These are phyloP conservation scores for Paramormyrops hopkinsi DNA, from an alignment of 2,797 vertebrate genomes.

Conservation along the genomic window DNA sequence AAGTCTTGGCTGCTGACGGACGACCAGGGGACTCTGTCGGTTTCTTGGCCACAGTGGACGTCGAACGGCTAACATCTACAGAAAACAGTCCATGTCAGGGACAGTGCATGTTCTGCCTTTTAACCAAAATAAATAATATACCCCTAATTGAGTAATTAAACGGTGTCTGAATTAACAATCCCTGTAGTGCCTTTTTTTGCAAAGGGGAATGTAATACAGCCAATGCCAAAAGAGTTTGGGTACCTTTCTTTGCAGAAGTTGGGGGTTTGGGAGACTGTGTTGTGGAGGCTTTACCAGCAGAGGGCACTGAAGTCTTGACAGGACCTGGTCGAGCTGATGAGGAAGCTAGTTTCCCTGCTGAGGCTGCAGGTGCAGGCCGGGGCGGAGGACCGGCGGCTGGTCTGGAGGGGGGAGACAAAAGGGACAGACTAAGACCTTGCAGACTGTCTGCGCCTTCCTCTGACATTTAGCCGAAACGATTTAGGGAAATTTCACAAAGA, in stretches of 20 bases:
- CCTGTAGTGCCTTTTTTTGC: not conserved
- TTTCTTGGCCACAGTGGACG: conserved; percentile 15
- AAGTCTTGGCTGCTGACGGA: not conserved
- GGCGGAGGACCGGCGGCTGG: not conserved
- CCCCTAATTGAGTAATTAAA: not conserved
- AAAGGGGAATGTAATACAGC: not conserved
- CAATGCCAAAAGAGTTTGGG: not conserved
- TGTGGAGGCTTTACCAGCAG: conserved; percentile 15
- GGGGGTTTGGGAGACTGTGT: conserved; percentile 5
- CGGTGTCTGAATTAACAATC: not conserved
- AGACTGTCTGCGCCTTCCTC: not conserved
- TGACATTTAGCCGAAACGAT: not conserved
- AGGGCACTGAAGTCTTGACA: not conserved
- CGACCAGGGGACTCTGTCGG: not conserved
- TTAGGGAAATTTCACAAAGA: not conserved
- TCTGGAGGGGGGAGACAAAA: not conserved
- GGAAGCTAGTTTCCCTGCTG: conserved; percentile 5
- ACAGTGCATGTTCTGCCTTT: not conserved
- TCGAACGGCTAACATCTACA: conserved; percentile 11
- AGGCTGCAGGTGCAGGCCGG: not conserved
- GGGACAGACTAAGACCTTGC: not conserved
- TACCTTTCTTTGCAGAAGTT: conserved; percentile 25
- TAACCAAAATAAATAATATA: not conserved
- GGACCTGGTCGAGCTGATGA: not conserved
- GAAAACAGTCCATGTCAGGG: not conserved